These are phyloP conservation scores for Eulemur rubriventer DNA, from an alignment of 2,797 vertebrate genomes.

Conservation along the genomic window DNA sequence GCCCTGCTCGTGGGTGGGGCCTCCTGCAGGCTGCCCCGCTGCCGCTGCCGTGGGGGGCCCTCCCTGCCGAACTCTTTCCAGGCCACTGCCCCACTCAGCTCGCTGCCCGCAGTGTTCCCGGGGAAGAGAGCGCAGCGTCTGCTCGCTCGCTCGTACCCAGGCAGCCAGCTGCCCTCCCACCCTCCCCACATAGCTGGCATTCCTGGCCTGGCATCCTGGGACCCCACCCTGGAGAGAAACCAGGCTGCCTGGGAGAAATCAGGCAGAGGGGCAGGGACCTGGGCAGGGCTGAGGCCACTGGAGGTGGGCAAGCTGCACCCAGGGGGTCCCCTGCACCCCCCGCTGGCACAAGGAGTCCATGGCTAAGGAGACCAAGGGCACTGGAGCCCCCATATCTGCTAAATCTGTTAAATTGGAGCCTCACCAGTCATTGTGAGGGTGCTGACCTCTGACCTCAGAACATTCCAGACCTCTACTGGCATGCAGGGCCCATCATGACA, in stretches of 20 bases:
- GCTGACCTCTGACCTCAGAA: background rate
- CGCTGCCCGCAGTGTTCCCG: background rate
- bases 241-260: background rate
- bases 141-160: background rate
- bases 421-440: background rate
- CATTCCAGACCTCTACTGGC: background rate
- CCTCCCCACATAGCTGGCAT: conserved; percentile 66
- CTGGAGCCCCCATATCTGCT: background rate
- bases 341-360: background rate
- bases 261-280: background rate
- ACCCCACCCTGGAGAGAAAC: conserved; percentile 57
- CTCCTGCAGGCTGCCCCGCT: background rate
- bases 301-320: background rate
- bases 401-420: background rate
- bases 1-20: fast-evolving
- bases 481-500: fast-evolving
- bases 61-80: background rate
- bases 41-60: background rate
- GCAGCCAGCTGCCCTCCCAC: background rate
- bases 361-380: no score
- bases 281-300: background rate
- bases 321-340: fast-evolving
- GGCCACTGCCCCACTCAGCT: background rate
- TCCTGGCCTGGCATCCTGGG: conserved; percentile 55
- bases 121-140: background rate